Evolutionary conservation across 1,140 invertebrate species (phyloP).

Genomic region (Drosophila kepulauana): DNA sequence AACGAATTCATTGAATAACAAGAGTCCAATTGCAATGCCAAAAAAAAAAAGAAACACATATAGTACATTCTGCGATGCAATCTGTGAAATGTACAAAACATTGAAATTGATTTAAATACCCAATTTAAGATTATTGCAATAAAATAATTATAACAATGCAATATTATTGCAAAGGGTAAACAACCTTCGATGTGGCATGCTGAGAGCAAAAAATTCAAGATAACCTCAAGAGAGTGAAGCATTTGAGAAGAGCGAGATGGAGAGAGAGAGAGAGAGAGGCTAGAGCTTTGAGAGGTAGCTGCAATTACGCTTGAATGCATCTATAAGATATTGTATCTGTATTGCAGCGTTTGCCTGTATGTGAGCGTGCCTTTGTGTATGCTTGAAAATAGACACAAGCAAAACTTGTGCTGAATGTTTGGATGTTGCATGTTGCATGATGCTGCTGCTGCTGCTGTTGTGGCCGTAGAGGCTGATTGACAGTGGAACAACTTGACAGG

Average conservation of each 20-base stretch:
- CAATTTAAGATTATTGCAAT: too few species aligned
- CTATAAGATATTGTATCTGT: constrained; percentile 74
- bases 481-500: constrained; percentile 42
- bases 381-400: constrained; percentile 33
- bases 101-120: too few species aligned
- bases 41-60: not conserved
- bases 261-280: not conserved
- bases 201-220: constrained; percentile 24
- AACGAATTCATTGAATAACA: constrained; percentile 8
- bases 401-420: constrained; percentile 34
- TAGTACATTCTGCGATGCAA: not conserved
- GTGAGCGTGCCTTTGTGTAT: constrained; percentile 15
- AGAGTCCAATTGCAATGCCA: not conserved
- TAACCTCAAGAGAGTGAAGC: not conserved
- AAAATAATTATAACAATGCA: too few species aligned
- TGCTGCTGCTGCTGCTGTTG: constrained; percentile 5
- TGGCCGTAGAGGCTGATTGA: constrained; percentile 35
- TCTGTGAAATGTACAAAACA: not conserved
- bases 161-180: constrained; percentile 27
- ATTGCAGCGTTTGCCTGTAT: constrained; percentile 32
- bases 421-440: too few species aligned
- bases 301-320: constrained; percentile 79
- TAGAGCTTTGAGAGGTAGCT: constrained; percentile 53
- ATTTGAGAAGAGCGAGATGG: constrained; percentile 3
- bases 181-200: constrained; percentile 12